Conservation (phyloP, 1,140 invertebrate species). For the Pogonomyrmex californicus region DNA sequence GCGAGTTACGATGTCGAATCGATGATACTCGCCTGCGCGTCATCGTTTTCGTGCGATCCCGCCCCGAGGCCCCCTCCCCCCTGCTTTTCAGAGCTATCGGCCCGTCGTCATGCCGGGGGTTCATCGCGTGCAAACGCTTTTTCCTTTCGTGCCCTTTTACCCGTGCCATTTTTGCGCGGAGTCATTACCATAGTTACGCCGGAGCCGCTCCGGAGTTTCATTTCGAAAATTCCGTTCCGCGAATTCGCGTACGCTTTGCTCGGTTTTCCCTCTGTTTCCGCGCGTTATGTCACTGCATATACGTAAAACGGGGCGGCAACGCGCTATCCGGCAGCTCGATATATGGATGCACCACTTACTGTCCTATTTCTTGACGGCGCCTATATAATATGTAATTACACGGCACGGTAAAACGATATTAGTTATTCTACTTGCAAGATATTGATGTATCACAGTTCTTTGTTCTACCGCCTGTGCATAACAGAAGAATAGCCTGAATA, state of each 20-base stretch:
- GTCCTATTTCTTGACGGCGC: neutral
- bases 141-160: slow-evolving; percentile 33
- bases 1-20: slow-evolving; percentile 51
- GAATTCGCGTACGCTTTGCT: neutral
- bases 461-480: slow-evolving; percentile 21
- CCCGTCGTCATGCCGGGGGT: slow-evolving; percentile 37
- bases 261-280: neutral
- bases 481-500: slow-evolving; percentile 46
- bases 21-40: slow-evolving; percentile 61
- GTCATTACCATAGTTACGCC: slow-evolving; percentile 43
- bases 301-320: neutral
- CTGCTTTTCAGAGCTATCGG: slow-evolving; percentile 53
- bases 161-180: slow-evolving; percentile 49
- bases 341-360: neutral
- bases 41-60: slow-evolving; percentile 59
- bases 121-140: slow-evolving; percentile 41
- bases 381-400: slow-evolving; percentile 10
- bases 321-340: neutral
- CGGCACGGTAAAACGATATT: neutral
- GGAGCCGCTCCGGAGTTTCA: neutral
- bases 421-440: slow-evolving; percentile 31
- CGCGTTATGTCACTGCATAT: neutral
- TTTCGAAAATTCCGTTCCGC: slow-evolving; percentile 14
- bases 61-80: slow-evolving; percentile 23
- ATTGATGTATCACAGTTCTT: slow-evolving; percentile 59